A percentile compares a stretch with the other conserved stretches of the same genome.
Evolutionary conservation across 1,140 invertebrate species (phyloP).

Genomic region (Drosophila azteca): DNA sequence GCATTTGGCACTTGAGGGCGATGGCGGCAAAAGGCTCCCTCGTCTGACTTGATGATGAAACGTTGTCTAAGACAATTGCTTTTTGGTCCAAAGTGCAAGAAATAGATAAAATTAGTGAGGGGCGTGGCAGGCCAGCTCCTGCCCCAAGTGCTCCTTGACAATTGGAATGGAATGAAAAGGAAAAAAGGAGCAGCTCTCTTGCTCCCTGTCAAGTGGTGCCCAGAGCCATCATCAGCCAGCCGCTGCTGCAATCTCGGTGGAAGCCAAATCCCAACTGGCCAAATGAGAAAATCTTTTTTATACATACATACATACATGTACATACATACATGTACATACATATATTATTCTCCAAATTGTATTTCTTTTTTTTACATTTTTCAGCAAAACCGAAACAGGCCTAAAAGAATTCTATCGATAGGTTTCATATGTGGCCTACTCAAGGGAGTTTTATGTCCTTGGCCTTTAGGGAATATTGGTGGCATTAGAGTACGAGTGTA

Average conservation of each 20-base stretch:
- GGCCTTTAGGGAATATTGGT: too few relatives aligned
- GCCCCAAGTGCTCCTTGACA: slow-evolving; percentile 40
- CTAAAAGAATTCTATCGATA: too few relatives aligned
- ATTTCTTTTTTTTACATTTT: slow-evolving; percentile 35
- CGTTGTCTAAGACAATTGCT: slow-evolving; percentile 81
- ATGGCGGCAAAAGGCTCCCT: slow-evolving; percentile 8
- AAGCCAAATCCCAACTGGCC: slow-evolving; percentile 34
- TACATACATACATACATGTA: too few relatives aligned
- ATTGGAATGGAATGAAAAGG: slow-evolving; percentile 26
- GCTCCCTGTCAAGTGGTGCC: slow-evolving; percentile 33
- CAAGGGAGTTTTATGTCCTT: too few relatives aligned
- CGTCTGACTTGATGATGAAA: slow-evolving; percentile 69
- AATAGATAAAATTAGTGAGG: slow-evolving; percentile 81
- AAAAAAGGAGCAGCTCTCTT: slow-evolving; percentile 28
- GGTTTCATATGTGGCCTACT: too few relatives aligned
- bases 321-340: too few relatives aligned
- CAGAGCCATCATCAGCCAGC: slow-evolving; percentile 40
- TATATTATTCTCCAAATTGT: slow-evolving; percentile 12
- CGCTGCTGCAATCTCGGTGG: slow-evolving; percentile 49
- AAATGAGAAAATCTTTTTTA: slow-evolving; percentile 14
- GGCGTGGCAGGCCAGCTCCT: slow-evolving; percentile 27
- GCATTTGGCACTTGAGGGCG: slow-evolving; percentile 53
- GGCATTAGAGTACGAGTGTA: too few relatives aligned
- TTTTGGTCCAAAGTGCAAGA: slow-evolving; percentile 78
- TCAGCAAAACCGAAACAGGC: not conserved